These are phyloP conservation scores for Stenodema calcarata DNA, from an alignment of 2,888 invertebrate species.

Conservation along the genomic window DNA sequence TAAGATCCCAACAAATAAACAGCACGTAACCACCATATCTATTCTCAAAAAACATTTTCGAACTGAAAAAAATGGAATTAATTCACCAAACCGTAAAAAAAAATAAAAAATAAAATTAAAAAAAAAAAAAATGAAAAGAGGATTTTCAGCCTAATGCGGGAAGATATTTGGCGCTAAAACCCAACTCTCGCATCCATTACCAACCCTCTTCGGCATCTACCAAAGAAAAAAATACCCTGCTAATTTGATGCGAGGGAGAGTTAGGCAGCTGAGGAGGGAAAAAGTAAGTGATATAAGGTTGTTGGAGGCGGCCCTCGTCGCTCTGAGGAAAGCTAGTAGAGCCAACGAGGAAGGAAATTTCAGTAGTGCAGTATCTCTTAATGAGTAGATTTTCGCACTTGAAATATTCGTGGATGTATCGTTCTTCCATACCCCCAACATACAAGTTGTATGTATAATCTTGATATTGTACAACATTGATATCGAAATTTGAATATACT, in stretches of 20 bases:
- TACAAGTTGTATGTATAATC: no score
- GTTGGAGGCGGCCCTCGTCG: neutral
- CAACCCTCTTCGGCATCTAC: neutral
- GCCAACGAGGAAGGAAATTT: neutral
- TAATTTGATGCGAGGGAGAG: neutral
- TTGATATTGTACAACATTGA: no score
- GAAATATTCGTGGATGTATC: no score
- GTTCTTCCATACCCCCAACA: no score
- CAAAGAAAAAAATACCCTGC: neutral
- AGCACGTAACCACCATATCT: no score
- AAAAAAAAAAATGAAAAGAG: neutral
- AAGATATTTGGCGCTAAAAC: constrained; percentile 19
- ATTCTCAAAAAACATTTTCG: no score
- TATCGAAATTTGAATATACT: no score
- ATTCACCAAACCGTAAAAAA: neutral
- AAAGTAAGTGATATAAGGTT: neutral
- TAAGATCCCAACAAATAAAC: no score
- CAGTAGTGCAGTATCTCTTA: no score
- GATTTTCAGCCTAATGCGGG: constrained; percentile 26
- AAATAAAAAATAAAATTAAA: no score
- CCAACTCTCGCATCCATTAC: neutral
- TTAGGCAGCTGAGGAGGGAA: neutral
- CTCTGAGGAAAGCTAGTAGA: neutral
- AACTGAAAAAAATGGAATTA: neutral
- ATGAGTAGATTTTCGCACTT: no score